Base-by-base conservation (phyloP, 2,797 vertebrate genomes). In the Corythornis leucogaster region DNA sequence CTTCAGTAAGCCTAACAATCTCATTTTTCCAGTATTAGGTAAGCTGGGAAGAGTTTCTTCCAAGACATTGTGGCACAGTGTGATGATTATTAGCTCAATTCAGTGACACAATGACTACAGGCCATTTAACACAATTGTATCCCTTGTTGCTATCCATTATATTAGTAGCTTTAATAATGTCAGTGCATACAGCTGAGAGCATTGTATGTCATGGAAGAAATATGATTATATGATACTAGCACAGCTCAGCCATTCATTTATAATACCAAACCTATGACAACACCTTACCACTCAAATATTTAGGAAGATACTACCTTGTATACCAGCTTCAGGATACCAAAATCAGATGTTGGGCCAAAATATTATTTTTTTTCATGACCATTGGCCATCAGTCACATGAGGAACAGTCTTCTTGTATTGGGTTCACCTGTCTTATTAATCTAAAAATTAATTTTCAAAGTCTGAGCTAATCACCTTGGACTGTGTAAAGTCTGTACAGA, bases 51-150 rank as follows among this genome's bases (percentile, higher is more conserved):
- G 82, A 88, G 69, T 42, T 59, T 93, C 85, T 84, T 92, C 70
- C 31, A 62, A 86, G 69, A 53, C 68, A 33, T 6, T 62, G 73
- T 73, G 62, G 54, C 78, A 82, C 61, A 15, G 42, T 63, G 53
- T 78, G 81, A 54, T 48, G 88, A 87, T 77, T 87, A 90, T 93
- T 66, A 92, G 69, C 73, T 94, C 75, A 66, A 42, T 85, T 94
- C 81, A 79, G 54, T 76, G 81, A 21, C 86, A 92, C 64, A 90
- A 78, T 94, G 89, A 83, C 90, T 66, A 78, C 76, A 94, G 93
- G 50, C 58, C 88, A 73, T 93, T 96, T 93, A 92, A 31, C 93
- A 80, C 62, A 67, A 94, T 90, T 62, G 86, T 66, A 77, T 89
- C 92, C 89, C 92, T 69, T 71, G 84, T 53, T 89, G 76, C 86